Percentiles rank a stretch among this genome's conserved stretches.
Conservation (phyloP, 2,797 vertebrate genomes). For the Enoplosus armatus region DNA sequence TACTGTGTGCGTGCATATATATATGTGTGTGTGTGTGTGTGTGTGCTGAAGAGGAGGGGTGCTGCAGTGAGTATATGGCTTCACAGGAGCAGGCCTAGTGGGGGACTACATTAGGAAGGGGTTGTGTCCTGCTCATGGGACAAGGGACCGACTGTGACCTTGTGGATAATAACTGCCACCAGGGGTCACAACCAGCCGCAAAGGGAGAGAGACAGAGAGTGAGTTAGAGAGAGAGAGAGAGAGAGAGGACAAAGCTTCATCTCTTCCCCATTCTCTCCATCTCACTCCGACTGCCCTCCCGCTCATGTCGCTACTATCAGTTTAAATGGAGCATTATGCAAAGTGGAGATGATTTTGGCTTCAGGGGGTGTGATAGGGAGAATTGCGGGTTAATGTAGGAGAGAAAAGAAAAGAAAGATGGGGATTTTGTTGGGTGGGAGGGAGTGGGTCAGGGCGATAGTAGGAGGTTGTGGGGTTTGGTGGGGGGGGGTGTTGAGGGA, state of each 20-base stretch:
- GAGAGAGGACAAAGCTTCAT: slow-evolving; percentile 61
- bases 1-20: slow-evolving; percentile 19
- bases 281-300: slow-evolving; percentile 57
- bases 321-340: slow-evolving; percentile 83
- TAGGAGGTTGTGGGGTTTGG: slow-evolving; percentile 53
- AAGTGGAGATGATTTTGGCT: slow-evolving; percentile 83
- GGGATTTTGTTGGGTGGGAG: slow-evolving; percentile 62
- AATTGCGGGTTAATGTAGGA: slow-evolving; percentile 73
- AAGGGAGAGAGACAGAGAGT: slow-evolving; percentile 39
- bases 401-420: slow-evolving; percentile 67
- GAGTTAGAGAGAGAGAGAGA: slow-evolving; percentile 2
- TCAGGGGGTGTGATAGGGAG: slow-evolving; percentile 76
- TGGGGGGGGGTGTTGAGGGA: slow-evolving; percentile 24
- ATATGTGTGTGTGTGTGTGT: slow-evolving; percentile 21
- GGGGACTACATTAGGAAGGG: slow-evolving; percentile 72
- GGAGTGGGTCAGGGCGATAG: slow-evolving; percentile 55
- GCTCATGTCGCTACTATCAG: slow-evolving; percentile 77
- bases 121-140: slow-evolving; percentile 75
- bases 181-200: slow-evolving; percentile 65
- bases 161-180: slow-evolving; percentile 79
- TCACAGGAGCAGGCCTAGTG: slow-evolving; percentile 57
- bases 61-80: slow-evolving; percentile 43
- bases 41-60: slow-evolving; percentile 36
- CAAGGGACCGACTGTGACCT: slow-evolving; percentile 72
- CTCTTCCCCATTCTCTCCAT: slow-evolving; percentile 56